Evolutionary conservation across 2,888 invertebrate genomes (phyloP), one percentile per base, ranked within the genome.

Genomic region (Entomobrya multifasciata): DNA sequence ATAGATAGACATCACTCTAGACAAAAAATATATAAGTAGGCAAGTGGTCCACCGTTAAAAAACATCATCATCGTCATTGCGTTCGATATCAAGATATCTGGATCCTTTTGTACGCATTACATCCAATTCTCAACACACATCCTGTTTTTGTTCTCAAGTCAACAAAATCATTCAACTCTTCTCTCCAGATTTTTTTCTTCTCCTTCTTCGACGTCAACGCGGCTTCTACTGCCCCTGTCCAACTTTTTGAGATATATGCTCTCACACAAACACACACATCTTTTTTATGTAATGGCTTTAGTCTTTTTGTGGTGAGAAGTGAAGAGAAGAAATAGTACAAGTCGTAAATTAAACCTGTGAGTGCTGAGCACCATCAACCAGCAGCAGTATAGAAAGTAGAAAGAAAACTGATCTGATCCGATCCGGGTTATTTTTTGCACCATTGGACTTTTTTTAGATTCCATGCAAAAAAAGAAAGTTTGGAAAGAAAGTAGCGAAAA

Each of bases 341-440:
- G 74, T 80, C 86, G 80, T 86, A 86, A 86, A 86, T 86, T 86
- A 86, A 86, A 86, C 74, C 72, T n/a, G n/a, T n/a, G 36, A 49
- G 49, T 62, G 62, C 57, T 77, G n/a, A n/a, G n/a, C n/a, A n/a
- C n/a, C n/a, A n/a, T n/a, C n/a, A n/a, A n/a, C n/a, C n/a, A n/a
- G n/a, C 62, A 74, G 70, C 67, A 80, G 20, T 62, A 67, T 47
- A 78, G 25, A 78, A 60, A 44, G 62, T 57, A 76, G 57, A 67
- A 67, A 67, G 22, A 67, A 44, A n/a, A n/a, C n/a, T n/a, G n/a
- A n/a, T n/a, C n/a, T n/a, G n/a, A n/a, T n/a, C n/a, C n/a, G n/a
- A n/a, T n/a, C n/a, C n/a, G n/a, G 67, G 67, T 22, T 67, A 67
- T 67, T 67, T 49, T 67, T 41, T 67, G 67, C 41, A 77, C 77